Conservation (phyloP, 2,113 vertebrate species). For the Raja brachyura region DNA sequence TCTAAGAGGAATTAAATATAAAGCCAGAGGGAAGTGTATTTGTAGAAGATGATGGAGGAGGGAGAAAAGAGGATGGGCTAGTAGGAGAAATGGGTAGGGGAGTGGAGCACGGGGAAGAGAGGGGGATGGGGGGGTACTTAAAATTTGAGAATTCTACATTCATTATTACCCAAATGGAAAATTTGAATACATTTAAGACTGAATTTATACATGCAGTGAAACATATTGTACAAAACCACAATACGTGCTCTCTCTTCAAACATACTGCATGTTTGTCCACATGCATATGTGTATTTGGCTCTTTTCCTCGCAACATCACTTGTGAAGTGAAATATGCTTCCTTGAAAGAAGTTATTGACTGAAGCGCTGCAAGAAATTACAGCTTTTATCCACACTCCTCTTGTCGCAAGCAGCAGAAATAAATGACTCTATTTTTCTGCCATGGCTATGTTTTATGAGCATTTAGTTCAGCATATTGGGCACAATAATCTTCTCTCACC, state of each 20-base stretch:
- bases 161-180: no score
- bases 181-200: no score
- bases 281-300: neutral
- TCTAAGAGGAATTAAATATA: no score
- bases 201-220: neutral
- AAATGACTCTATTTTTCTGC: neutral
- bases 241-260: no score
- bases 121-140: no score
- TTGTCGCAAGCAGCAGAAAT: slow-evolving; percentile 6
- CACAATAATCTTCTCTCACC: neutral
- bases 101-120: no score
- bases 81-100: no score
- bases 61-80: no score
- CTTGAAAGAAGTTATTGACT: neutral
- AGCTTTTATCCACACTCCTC: neutral
- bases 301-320: neutral
- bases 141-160: no score
- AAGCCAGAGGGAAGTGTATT: no score
- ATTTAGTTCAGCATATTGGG: neutral
- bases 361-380: neutral
- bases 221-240: neutral
- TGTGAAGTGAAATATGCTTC: neutral
- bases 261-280: neutral
- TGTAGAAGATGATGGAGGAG: no score
- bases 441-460: neutral